Conservation (phyloP, 2,797 vertebrate species). For the Hoplostethus atlanticus region DNA sequence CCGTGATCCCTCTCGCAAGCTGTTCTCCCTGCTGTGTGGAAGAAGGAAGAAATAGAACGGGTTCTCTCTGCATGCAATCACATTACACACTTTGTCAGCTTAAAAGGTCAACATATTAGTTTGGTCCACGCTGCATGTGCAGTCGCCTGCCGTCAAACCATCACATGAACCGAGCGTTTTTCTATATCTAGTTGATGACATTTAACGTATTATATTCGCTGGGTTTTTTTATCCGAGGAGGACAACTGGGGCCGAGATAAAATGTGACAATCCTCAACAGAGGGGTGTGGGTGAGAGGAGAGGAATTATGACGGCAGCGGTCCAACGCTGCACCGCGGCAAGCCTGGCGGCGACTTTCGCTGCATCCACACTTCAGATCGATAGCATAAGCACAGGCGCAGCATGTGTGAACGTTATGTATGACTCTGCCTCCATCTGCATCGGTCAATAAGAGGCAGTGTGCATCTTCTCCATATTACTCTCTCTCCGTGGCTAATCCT, state of each 20-base stretch:
- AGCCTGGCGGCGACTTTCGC: constrained; percentile 9
- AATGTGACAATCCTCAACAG: constrained; percentile 29
- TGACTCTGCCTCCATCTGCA: constrained; percentile 58
- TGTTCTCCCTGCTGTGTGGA: constrained; percentile 42
- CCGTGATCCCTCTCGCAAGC: constrained; percentile 61
- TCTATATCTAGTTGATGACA: constrained; percentile 17
- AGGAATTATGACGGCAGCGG: constrained; percentile 36
- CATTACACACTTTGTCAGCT: constrained; percentile 83
- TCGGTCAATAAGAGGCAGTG: constrained; percentile 50
- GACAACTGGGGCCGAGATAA: constrained; percentile 11
- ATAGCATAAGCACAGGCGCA: constrained; percentile 34
- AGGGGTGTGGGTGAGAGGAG: constrained; percentile 28
- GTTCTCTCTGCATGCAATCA: constrained; percentile 58
- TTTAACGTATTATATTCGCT: constrained; percentile 10
- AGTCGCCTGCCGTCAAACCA: constrained; percentile 38
- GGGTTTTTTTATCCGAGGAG: constrained; percentile 15
- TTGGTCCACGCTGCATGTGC: constrained; percentile 48
- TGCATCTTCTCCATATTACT: constrained; percentile 41
- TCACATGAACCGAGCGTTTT: constrained; percentile 10
- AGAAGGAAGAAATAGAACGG: constrained; percentile 64
- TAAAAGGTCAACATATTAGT: constrained; percentile 84
- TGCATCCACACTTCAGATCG: constrained; percentile 46
- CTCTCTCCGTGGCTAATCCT: constrained; percentile 18
- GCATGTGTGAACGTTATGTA: constrained; percentile 58
- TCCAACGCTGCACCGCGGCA: constrained; percentile 36